These are phyloP conservation scores for Phaonia tiefii DNA, from an alignment of 2,888 invertebrate species.

Conservation along the genomic window DNA sequence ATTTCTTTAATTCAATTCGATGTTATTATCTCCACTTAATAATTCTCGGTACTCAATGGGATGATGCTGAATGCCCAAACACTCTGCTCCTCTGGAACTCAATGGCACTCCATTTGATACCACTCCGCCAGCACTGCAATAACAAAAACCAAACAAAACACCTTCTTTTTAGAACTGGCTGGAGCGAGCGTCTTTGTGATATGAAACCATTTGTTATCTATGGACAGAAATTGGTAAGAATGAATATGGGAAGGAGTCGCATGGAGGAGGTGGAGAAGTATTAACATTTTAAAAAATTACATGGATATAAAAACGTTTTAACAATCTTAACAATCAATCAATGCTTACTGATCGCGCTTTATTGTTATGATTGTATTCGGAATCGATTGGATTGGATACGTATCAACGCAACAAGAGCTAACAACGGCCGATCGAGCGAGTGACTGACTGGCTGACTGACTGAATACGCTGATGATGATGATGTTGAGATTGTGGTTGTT, in stretches of 20 bases:
- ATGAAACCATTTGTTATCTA: constrained; percentile 38
- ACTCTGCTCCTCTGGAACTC: neutral
- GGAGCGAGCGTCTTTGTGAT: neutral
- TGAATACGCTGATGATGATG: constrained; percentile 34
- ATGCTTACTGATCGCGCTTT: constrained; percentile 63
- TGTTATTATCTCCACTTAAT: constrained; percentile 39
- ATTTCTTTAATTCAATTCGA: constrained; percentile 41
- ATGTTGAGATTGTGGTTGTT: constrained; percentile 6
- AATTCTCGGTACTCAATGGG: constrained; percentile 36
- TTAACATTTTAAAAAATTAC: constrained; percentile 64
- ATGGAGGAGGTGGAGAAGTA: constrained; percentile 3
- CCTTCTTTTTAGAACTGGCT: constrained; percentile 14
- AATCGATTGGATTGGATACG: constrained; percentile 17
- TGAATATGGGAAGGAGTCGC: neutral
- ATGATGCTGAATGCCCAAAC: constrained; percentile 12
- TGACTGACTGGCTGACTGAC: constrained; percentile 21
- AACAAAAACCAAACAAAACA: constrained; percentile 32
- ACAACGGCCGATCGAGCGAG: neutral
- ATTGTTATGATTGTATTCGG: constrained; percentile 41
- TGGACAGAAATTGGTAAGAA: constrained; percentile 15
- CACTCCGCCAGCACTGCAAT: neutral
- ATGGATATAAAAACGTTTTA: constrained; percentile 64
- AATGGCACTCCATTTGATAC: too few relatives aligned
- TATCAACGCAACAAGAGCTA: neutral
- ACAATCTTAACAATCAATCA: constrained; percentile 63